phyloP scores from a whole-genome alignment of 2,113 vertebrate genomes.

The Neodon shergylaensis region DNA sequence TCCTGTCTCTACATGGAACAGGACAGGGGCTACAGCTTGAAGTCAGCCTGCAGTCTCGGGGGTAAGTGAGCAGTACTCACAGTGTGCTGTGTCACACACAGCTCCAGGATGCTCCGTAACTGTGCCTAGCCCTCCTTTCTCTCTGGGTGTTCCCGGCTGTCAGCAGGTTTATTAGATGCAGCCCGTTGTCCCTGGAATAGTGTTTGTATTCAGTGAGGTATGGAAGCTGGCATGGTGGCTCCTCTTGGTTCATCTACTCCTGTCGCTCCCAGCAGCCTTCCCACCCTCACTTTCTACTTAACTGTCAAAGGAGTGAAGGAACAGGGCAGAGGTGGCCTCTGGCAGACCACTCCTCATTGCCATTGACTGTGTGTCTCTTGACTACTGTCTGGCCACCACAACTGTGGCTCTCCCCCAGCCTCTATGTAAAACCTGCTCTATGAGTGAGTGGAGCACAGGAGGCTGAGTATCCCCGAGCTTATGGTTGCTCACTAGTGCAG shows the following conservation, averaged over 20 bases:
- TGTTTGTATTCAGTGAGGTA: background rate
- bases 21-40: too few relatives aligned
- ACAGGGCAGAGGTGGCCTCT: background rate
- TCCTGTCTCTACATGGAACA: background rate
- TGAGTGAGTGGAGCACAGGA: rapidly evolving
- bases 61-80: background rate
- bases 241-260: background rate
- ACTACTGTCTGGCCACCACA: rapidly evolving
- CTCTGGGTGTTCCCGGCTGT: background rate
- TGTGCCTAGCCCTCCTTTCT: background rate
- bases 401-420: background rate
- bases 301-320: background rate
- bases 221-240: rapidly evolving
- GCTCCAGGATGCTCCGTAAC: background rate
- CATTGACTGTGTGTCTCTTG: background rate
- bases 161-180: background rate
- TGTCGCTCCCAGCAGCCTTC: background rate
- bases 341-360: too few relatives aligned
- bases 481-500: background rate
- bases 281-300: background rate
- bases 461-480: background rate
- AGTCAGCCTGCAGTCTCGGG: background rate
- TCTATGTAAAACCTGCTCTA: background rate
- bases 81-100: background rate
- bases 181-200: background rate